These are phyloP conservation scores for Menura novaehollandiae DNA, from an alignment of 2,113 vertebrate genomes.

Conservation along the genomic window DNA sequence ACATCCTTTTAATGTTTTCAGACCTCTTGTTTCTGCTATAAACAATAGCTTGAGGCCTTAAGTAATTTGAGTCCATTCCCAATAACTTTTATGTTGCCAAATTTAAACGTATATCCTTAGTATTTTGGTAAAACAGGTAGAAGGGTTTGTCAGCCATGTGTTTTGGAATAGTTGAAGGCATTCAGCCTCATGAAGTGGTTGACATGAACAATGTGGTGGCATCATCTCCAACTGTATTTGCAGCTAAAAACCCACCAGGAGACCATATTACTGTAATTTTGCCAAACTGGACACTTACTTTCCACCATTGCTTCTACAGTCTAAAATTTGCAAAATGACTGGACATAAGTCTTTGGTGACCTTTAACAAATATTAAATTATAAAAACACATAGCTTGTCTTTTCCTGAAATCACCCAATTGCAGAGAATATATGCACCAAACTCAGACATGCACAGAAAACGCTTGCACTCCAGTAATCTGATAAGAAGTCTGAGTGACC, in stretches of 20 bases:
- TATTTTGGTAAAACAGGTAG: neutral
- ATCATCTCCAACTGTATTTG: neutral
- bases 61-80: neutral
- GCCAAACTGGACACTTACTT: neutral
- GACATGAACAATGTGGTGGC: neutral
- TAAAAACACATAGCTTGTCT: neutral
- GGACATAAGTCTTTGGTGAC: neutral
- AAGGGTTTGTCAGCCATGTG: neutral
- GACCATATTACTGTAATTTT: neutral
- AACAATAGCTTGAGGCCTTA: neutral
- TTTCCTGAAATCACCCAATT: neutral
- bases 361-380: neutral
- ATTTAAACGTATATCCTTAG: neutral
- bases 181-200: neutral
- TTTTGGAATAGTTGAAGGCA: neutral
- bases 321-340: neutral
- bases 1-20: neutral
- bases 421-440: neutral
- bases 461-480: neutral
- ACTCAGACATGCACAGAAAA: neutral
- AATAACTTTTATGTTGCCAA: neutral
- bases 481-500: neutral
- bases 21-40: neutral
- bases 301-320: neutral
- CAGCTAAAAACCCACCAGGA: neutral